A percentile compares a stretch with the other conserved stretches of the same genome.
Evolutionary conservation across 2,888 invertebrate species (phyloP).

Genomic region (Patella ulyssiponensis): DNA sequence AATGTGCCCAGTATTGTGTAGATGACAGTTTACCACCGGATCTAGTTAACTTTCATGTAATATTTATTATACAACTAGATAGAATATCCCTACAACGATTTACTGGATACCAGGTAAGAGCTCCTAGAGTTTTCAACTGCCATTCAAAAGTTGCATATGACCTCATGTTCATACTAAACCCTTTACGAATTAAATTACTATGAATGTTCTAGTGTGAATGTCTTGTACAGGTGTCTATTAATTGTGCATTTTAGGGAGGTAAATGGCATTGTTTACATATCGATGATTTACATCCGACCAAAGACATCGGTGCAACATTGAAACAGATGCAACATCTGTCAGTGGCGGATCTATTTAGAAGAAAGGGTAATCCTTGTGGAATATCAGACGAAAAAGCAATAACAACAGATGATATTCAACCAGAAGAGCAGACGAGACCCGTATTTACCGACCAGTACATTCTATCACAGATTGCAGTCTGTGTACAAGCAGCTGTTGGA

Average conservation of each 20-base stretch:
- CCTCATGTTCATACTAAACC: no score
- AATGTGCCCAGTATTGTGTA: conserved; percentile 64
- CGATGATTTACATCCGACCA: conserved; percentile 56
- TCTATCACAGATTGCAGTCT: conserved; percentile 38
- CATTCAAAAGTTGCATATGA: no score
- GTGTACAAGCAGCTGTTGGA: conserved; percentile 56
- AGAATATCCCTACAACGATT: conserved; percentile 59
- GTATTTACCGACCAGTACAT: neutral
- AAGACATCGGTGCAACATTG: conserved; percentile 45
- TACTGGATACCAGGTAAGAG: conserved; percentile 61
- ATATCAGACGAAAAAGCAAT: neutral
- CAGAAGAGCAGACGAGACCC: conserved; percentile 18
- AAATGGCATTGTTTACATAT: conserved; percentile 66
- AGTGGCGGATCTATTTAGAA: conserved; percentile 39
- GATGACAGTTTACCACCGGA: conserved; percentile 50
- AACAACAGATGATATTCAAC: neutral
- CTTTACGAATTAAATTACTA: no score
- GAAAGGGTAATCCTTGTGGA: neutral
- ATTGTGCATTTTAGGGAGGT: conserved; percentile 50
- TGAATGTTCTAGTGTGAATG: no score
- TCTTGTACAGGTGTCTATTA: neutral
- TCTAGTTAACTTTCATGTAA: conserved; percentile 45
- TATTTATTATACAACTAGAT: conserved; percentile 63
- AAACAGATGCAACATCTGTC: conserved; percentile 43
- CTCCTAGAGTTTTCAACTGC: no score